These are phyloP conservation scores for Philereme vetulata DNA, from an alignment of 2,888 invertebrate species.

Conservation along the genomic window DNA sequence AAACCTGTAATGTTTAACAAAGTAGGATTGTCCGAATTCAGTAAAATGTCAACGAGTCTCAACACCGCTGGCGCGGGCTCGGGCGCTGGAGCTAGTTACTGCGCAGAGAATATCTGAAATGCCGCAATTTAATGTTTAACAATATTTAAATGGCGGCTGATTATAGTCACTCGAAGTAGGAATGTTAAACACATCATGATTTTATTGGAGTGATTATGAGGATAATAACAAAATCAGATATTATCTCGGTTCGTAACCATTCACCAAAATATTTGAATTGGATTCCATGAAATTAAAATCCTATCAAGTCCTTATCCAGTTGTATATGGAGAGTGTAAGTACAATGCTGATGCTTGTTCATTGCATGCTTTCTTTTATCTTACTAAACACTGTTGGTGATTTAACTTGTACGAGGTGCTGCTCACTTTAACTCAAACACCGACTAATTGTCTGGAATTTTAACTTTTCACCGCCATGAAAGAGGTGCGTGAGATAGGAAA, in stretches of 20 bases:
- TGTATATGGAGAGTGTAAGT: too few relatives aligned
- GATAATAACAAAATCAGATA: neutral
- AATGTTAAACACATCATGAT: slow-evolving; percentile 13
- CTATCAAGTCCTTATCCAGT: too few relatives aligned
- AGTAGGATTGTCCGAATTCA: neutral
- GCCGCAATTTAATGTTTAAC: slow-evolving; percentile 16
- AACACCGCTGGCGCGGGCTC: too few relatives aligned
- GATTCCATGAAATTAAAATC: too few relatives aligned
- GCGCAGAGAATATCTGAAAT: slow-evolving; percentile 14
- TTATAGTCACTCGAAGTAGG: slow-evolving; percentile 8
- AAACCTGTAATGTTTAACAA: too few relatives aligned
- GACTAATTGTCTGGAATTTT: slow-evolving; percentile 3
- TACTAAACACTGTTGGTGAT: too few relatives aligned
- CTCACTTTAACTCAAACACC: slow-evolving; percentile 12
- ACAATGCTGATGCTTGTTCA: too few relatives aligned
- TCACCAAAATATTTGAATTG: too few relatives aligned
- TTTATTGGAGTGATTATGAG: slow-evolving; percentile 3
- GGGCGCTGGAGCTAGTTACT: neutral
- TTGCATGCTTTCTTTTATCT: too few relatives aligned
- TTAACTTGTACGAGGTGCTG: slow-evolving; percentile 47
- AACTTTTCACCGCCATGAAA: slow-evolving; percentile 5
- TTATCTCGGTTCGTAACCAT: too few relatives aligned
- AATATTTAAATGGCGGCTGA: slow-evolving; percentile 23
- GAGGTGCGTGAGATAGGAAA: neutral
- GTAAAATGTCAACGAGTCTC: neutral